Evolutionary conservation across 2,888 invertebrate genomes (phyloP), one percentile per base, ranked within the genome.

Genomic region (Chaitophorus viminalis): DNA sequence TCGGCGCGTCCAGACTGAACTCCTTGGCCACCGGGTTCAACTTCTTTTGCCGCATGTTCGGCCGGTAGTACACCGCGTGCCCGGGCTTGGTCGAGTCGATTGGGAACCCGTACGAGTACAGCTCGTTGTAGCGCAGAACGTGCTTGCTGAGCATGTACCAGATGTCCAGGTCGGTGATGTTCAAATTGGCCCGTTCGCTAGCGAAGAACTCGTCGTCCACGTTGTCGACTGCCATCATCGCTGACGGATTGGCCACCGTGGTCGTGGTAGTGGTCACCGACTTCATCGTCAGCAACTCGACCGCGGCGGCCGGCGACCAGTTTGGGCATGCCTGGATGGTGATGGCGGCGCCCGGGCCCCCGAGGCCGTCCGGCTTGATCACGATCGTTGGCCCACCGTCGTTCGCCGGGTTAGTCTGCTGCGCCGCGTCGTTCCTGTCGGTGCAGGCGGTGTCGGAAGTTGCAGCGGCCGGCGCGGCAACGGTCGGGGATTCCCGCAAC

Each of bases 41-140:
- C 17, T 17, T 14, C 14, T 52, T 76, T 0, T 18, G 46, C 46
- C 6, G 90, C 93, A 92, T 86, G 93, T 93, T 90, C 92, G 92
- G 29, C 81, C 81, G 70, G 91, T 94, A 94, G 91, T 93, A 94
- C 90, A 94, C 93, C 11, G 94, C 94, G 90, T 93, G 93, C 70
- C 93, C 94, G 3, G 94, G 94, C 89, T 93, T 91, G 81, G 93
- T 93, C 89, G 94, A 93, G 90, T 94, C 94, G 14, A 95, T 92
- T 0, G 96, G 96, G 90, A 94, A 96, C 1, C 96, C 96, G 89
- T 94, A 92, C 21, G 93, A 93, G 90, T 94, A 92, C 91, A 95
- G 92, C 89, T 94, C 93, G 90, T 94, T 93, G 14, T 92, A 92
- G 39, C 93, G 93, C 81, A 96, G 92, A 33, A 94, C 91, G 91